Conservation (phyloP, 1,140 invertebrate species). For the Macrobrachium rosenbergii region DNA sequence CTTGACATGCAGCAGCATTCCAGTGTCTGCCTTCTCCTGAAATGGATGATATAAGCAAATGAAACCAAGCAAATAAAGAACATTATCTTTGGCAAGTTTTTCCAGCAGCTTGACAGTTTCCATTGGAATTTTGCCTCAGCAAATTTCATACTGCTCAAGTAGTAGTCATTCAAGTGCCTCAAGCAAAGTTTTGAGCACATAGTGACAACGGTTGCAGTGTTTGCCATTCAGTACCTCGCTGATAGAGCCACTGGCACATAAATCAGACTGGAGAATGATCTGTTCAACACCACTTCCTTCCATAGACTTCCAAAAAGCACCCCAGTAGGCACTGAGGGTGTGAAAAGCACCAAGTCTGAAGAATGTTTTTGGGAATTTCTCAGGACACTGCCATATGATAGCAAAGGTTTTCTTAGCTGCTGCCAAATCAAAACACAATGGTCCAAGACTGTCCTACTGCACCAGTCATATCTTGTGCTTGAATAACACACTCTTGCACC, state of each 20-base stretch:
- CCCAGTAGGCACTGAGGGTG: background rate
- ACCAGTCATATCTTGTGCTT: too few relatives aligned
- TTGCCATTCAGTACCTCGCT: background rate
- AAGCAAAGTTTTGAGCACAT: constrained; percentile 13
- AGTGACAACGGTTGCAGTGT: constrained; percentile 17
- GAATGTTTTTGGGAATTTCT: constrained; percentile 8
- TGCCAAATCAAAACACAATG: constrained; percentile 15
- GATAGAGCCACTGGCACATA: constrained; percentile 7
- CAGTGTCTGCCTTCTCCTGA: background rate
- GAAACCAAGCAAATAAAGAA: too few relatives aligned
- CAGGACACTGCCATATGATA: background rate
- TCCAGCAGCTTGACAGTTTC: constrained; percentile 33
- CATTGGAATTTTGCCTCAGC: constrained; percentile 24
- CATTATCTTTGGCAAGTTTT: constrained; percentile 31
- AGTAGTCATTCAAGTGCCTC: constrained; percentile 11
- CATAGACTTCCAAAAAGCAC: background rate
- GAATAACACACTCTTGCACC: too few relatives aligned
- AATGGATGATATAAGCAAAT: too few relatives aligned
- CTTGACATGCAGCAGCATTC: too few relatives aligned
- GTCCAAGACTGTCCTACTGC: constrained; percentile 19
- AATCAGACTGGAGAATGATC: background rate
- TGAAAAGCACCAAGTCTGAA: background rate
- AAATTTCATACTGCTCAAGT: constrained; percentile 21
- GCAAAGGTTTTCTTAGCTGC: background rate
- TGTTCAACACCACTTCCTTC: constrained; percentile 10